phyloP scores from a whole-genome alignment of 2,797 vertebrate species.

The Odontamblyopus rebecca region DNA sequence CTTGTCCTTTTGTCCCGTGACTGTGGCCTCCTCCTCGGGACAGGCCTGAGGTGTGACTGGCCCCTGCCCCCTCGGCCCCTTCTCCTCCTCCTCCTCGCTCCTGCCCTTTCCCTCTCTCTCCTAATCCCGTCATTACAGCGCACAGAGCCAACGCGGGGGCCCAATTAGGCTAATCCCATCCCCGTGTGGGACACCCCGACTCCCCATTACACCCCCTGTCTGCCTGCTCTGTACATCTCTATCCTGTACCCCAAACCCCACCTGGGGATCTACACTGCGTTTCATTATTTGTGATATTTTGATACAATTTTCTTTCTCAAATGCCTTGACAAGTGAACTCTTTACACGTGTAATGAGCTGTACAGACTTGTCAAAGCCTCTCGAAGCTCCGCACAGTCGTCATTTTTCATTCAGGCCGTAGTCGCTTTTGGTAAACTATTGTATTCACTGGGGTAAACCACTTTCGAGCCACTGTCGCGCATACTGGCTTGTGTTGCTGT shows the following conservation, averaged over 20 bases:
- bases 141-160: constrained; percentile 55
- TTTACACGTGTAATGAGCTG: no score
- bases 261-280: constrained; percentile 9
- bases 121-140: constrained; percentile 70
- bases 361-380: no score
- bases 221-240: constrained; percentile 55
- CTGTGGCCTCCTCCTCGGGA: constrained; percentile 39
- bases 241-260: constrained; percentile 37
- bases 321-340: no score
- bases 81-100: not conserved
- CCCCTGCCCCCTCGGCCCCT: constrained; percentile 41
- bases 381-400: no score
- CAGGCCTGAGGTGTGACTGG: constrained; percentile 48
- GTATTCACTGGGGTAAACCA: no score
- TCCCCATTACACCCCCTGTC: no score
- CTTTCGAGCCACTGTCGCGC: no score
- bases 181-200: constrained; percentile 48
- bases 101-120: constrained; percentile 39
- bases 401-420: no score
- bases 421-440: no score
- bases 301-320: no score
- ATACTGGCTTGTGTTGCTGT: no score
- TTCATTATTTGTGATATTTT: no score
- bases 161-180: constrained; percentile 70
- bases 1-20: constrained; percentile 32